A percentile compares a stretch with the other conserved stretches of the same genome.
Evolutionary conservation across 2,888 invertebrate species (phyloP).

Genomic region (Rotaria sp.): DNA sequence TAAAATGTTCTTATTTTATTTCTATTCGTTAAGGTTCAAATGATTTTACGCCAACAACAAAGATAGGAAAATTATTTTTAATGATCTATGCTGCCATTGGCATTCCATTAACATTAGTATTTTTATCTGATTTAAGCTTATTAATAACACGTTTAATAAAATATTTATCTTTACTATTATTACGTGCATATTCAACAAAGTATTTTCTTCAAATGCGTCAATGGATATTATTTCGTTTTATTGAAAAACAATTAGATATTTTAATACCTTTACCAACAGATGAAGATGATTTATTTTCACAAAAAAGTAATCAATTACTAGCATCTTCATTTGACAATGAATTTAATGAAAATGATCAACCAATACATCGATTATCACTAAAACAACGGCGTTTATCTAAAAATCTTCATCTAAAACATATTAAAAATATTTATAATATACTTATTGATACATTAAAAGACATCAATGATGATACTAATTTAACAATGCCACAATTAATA

Average conservation of each 20-base stretch:
- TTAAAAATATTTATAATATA: background rate
- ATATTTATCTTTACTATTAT: slow-evolving; percentile 14
- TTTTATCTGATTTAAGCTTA: slow-evolving; percentile 17
- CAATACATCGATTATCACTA: background rate
- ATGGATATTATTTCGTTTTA: background rate
- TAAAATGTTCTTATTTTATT: background rate
- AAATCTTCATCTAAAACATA: background rate
- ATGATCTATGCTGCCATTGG: slow-evolving; percentile 6
- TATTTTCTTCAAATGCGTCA: slow-evolving; percentile 9
- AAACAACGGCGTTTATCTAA: background rate
- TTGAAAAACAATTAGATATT: background rate
- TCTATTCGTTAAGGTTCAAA: background rate
- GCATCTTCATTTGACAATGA: background rate
- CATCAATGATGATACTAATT: background rate
- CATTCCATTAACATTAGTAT: slow-evolving; percentile 24
- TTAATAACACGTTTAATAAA: slow-evolving; percentile 19
- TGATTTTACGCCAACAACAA: background rate
- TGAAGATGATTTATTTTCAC: background rate
- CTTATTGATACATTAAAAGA: slow-evolving; percentile 5
- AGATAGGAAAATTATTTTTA: slow-evolving; percentile 18
- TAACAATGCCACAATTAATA: slow-evolving; percentile 51
- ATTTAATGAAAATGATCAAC: background rate
- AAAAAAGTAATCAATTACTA: no score
- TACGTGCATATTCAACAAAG: slow-evolving; percentile 1
- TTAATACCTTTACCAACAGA: background rate